Evolutionary conservation across 1,140 invertebrate species (phyloP), one percentile per base, ranked within the genome.

Genomic region (Hyles euphorbiae): DNA sequence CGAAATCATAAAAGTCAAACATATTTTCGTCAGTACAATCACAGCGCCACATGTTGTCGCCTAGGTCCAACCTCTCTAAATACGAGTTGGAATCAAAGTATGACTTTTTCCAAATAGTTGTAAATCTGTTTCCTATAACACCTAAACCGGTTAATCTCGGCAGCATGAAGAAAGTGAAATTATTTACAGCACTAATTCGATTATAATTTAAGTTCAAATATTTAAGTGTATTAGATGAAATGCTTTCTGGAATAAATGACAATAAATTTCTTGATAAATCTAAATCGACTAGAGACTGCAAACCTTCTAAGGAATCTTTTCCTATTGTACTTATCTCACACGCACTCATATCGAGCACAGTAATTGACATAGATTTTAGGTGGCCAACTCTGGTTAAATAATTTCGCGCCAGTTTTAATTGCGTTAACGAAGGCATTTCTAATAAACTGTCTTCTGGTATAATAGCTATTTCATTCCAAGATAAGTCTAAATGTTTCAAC

Each of bases 1-100:
- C 70, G 74, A 83, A 94, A 50, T 90, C 82, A 60, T 91, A 94
- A 64, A 92, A 91, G 32, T 90, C 76, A 57, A 90, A 88, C 63
- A 94, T 88, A 46, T 91, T 83, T 0, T 68, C 57, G 63, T 90
- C 90, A 4, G 70, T 64, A 63, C 94, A 95, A 58, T 94, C 91
- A 73, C 94, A 95, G 57, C 91, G 81, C 94, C 94, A 95, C 59
- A 93, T 93, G 83, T 95, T 95, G 55, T 94, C 92, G 8, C 90
- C 85, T 47, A 95, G 65, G 73, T 89, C 83, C 7, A 94, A 72
- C 55, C 78, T 81, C 54, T 88, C 77, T n/a, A 94, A 68, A 58
- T 92, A 89, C 51, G 74, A 72, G 74, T 94, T 93, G n/a, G 87
- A 83, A 0, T 83, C 78, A 70, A 94, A 94, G 65, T 91, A 91